Base-by-base conservation (phyloP, 23 tunicate species). In the Pegea sp. region DNA sequence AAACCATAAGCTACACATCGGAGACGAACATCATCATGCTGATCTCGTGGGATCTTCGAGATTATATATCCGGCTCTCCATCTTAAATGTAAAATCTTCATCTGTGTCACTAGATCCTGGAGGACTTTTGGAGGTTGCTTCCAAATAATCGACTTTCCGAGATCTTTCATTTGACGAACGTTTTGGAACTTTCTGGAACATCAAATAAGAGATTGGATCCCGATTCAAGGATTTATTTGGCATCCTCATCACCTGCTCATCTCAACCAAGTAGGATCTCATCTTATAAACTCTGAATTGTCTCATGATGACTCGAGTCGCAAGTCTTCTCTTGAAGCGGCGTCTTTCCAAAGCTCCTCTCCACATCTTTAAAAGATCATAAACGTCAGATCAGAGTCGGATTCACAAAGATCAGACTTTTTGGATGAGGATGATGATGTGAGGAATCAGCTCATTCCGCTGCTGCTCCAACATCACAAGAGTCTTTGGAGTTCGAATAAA, bases 401-500 rank as follows among this genome's bases (percentile, higher is more conserved):
- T 38, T 38, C 11, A 38, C 16, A 38, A 38, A 38, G 46, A 38
- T 59, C 56, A 33, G 34, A 84, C 79, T 44, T 84, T 84, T 58
- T 84, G 95, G 52, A 84, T 63, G 2, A 84, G 76, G 4, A 84
- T 72, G n/a, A 84, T 78, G 55, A 84, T 79, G 52, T 84, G 80
- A 4, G 80, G 95, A 25, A 84, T 84, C 28, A 84, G 49, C 62
- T 73, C 66, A 19, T 70, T 69, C 20, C 95, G 46, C 52, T 62
- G 53, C 27, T 75, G 88, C 55, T 75, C 96, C 51, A 87, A 38
- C 5, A 60, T 69, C 27, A 69, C 88, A 25, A 87, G 69, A 0
- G 95, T 84, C 53, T 87, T 76, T 26, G 88, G 88, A 19, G 87
- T 75, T 48, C 78, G 66, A 28, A 87, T 76, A 56, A 87, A 87